Evolutionary conservation across 2,797 vertebrate genomes (phyloP).

Genomic region (Pampus argenteus): DNA sequence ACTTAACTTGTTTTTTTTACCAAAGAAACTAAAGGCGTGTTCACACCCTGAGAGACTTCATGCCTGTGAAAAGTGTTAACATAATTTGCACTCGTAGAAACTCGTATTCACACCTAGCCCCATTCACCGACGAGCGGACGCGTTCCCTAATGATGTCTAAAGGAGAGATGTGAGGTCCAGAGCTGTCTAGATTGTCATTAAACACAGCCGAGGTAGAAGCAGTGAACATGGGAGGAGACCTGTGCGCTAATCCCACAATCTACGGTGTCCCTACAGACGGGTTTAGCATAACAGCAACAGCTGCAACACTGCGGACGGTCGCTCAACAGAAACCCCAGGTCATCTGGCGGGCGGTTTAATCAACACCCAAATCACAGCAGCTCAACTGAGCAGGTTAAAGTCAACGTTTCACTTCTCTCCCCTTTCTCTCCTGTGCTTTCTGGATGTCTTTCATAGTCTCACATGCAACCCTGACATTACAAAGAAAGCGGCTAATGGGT

Average conservation of each 20-base stretch:
- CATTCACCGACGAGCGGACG: constrained; percentile 1
- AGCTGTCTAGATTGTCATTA: constrained; percentile 58
- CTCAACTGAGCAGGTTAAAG: constrained; percentile 85
- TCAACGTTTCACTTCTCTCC: constrained; percentile 52
- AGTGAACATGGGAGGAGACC: constrained; percentile 67
- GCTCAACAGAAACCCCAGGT: constrained; percentile 76
- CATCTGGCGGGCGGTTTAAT: constrained; percentile 85
- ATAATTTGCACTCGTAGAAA: too few relatives aligned
- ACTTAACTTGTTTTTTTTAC: too few relatives aligned
- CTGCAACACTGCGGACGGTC: constrained; percentile 75
- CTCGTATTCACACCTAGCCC: neutral
- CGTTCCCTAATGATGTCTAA: constrained; percentile 45
- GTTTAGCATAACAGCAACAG: constrained; percentile 82
- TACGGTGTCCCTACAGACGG: constrained; percentile 65
- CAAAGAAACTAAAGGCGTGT: too few relatives aligned
- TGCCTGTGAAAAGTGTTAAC: too few relatives aligned
- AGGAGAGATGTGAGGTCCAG: constrained; percentile 55
- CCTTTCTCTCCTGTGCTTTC: constrained; percentile 1
- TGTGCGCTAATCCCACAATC: constrained; percentile 73
- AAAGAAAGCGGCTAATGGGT: constrained; percentile 29
- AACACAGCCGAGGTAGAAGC: constrained; percentile 67
- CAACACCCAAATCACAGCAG: constrained; percentile 85
- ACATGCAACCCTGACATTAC: constrained; percentile 37
- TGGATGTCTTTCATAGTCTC: constrained; percentile 20
- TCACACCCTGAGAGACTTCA: too few relatives aligned